Base-by-base conservation (phyloP, 2,888 invertebrate species). In the Blastobasis lacticolella region DNA sequence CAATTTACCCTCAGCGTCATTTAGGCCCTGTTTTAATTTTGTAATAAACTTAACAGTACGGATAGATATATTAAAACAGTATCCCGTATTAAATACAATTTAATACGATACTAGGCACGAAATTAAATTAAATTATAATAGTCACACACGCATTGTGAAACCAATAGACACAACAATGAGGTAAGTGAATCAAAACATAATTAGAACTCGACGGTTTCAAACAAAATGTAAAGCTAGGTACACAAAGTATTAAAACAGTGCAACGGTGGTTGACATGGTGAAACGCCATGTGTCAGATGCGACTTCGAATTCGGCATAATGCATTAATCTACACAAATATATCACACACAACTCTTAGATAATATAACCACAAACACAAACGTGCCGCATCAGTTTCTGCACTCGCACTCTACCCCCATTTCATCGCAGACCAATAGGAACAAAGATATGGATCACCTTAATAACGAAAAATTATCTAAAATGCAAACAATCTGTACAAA, bases 101-200 rank as follows among this genome's bases (percentile, higher is more conserved):
- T 23, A 23, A 23, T 23, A 23, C 23, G 23, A 23, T 23, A 23
- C 23, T 23, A 23, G 23, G 23, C 23, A 23, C 23, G 23, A 23
- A 23, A 23, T 23, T 2, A 23, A 23, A 23, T 23, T 2, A 23
- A 23, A 23, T 23, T 23, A 23, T 3, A 23, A 23, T 23, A 23
- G 23, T 23, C 23, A 23, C 23, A 23, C 10, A 7, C 9, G 8
- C 9, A 40, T 38, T 48, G 40, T 10, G n/a, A 48, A 10, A 48
- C 10, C 76, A 82, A 79, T 79, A 81, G 66, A 77, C 68, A 63
- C 23, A 23, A 23, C 23, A 75, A 72, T 79, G 81, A 82, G 81
- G 82, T 51, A 64, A 63, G 63, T 60, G 50, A 78, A 73, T 69
- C 65, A 67, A 66, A 66, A 64, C 57, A 63, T 63, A 70, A 71